Conservation (phyloP, 2,113 vertebrate species). For the Varanus salvator region DNA sequence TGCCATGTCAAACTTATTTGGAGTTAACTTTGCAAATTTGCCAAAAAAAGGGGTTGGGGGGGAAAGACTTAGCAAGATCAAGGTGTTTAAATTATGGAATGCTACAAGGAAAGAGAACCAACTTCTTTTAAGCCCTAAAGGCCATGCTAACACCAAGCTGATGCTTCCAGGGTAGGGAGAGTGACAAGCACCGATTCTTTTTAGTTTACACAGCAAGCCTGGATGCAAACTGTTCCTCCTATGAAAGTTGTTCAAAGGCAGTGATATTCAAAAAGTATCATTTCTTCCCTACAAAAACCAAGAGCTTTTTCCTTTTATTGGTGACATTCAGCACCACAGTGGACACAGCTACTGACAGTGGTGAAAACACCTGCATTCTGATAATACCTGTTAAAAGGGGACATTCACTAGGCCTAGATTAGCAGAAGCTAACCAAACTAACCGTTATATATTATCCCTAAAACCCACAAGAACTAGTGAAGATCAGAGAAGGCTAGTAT, state of each 20-base stretch:
- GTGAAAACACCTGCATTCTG: slow-evolving; percentile 1
- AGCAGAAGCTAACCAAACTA: background rate
- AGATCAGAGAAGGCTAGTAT: background rate
- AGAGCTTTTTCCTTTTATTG: background rate
- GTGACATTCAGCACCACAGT: slow-evolving; percentile 20
- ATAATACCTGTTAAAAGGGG: background rate
- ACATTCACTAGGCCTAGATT: background rate
- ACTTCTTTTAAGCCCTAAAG: slow-evolving; percentile 16
- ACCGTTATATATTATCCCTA: background rate
- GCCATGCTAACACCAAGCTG: background rate
- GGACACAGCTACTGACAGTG: background rate
- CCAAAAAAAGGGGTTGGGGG: slow-evolving; percentile 24
- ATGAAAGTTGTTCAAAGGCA: slow-evolving; percentile 6
- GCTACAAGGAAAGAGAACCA: background rate
- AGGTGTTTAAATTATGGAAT: slow-evolving; percentile 28
- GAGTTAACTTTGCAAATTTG: slow-evolving; percentile 43
- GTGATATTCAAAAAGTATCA: background rate
- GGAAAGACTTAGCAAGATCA: slow-evolving; percentile 12
- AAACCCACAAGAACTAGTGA: background rate
- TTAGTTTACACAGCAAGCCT: background rate
- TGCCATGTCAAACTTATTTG: slow-evolving; percentile 35
- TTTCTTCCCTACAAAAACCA: no score
- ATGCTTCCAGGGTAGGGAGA: background rate
- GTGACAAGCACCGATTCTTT: background rate
- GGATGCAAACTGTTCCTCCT: background rate